Evolutionary conservation across 2,797 vertebrate genomes (phyloP), one percentile per base, ranked within the genome.

Genomic region (Oophaga sylvatica): DNA sequence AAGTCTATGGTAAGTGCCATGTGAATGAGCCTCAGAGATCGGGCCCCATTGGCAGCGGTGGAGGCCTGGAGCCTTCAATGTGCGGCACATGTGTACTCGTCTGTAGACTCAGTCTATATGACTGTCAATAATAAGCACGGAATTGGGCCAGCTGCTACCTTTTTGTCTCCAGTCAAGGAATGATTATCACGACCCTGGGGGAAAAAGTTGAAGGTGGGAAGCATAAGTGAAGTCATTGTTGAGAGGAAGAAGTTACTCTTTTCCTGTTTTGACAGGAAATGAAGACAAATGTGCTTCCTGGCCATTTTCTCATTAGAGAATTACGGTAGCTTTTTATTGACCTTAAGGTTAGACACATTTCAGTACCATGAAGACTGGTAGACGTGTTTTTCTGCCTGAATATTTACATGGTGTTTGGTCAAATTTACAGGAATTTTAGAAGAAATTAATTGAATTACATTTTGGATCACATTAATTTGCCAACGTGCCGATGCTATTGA

Each of bases 251-350:
- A 98, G 97, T 98, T 96, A 96, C 95, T 97, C 96, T 97, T 97
- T 99, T 99, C 98, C 98, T 99, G 98, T 99, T 99, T 98, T 99
- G 97, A 99, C 97, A 99, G 98, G 98, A 99, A 98, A 97, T 97
- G 95, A 96, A 99, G 97, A 98, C 96, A 99, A 98, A 99, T 99
- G 98, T 99, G 97, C 97, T 99, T 99, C 97, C 98, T 99, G 98
- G 96, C 95, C 94, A 95, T 96, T 93, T 91, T 91, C 93, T 93
- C 90, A 93, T 93, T 93, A 93, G 94, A 94, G 95, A 95, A 94
- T 94, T 92, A 26, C 26, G 26, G 26, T 26, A 93, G 93, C 94
- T 93, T 95, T 93, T 95, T 92, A 94, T 89, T 95, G 95, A 95
- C 93, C 93, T 93, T 83, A 95, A 93, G 92, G 92, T 94, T 92